Evolutionary conservation across 2,888 invertebrate genomes (phyloP).

Genomic region (Sthenelais limicola): DNA sequence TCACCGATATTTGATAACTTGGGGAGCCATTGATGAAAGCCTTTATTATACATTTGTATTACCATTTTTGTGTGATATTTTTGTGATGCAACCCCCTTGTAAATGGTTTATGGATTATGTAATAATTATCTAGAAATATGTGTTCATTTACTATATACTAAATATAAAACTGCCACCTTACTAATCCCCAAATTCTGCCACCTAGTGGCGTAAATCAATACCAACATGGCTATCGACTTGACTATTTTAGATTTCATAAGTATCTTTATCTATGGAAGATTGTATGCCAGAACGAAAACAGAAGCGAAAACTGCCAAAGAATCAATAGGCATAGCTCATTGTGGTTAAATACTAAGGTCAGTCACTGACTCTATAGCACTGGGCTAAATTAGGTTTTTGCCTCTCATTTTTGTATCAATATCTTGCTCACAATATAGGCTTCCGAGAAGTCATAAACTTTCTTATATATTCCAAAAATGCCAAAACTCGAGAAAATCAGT

Average conservation of each 20-base stretch:
- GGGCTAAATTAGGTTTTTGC: no score
- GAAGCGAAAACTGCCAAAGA: slow-evolving; percentile 1
- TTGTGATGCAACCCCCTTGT: slow-evolving; percentile 34
- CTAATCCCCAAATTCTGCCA: slow-evolving; percentile 1
- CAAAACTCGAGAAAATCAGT: no score
- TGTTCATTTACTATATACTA: slow-evolving; percentile 16
- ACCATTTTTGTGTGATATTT: slow-evolving; percentile 34
- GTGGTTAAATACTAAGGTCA: no score
- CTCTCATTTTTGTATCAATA: neutral
- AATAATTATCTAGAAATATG: slow-evolving; percentile 4
- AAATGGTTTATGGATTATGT: no score
- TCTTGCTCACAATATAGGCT: slow-evolving; percentile 25
- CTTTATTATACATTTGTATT: slow-evolving; percentile 32
- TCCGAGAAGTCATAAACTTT: slow-evolving; percentile 37
- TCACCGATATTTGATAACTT: no score
- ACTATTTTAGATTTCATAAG: neutral
- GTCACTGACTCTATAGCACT: no score
- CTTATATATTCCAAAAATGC: no score
- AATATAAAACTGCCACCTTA: neutral
- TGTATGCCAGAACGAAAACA: neutral
- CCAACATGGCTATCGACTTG: slow-evolving; percentile 10
- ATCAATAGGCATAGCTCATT: neutral
- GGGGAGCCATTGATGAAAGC: no score
- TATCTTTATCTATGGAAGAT: neutral
- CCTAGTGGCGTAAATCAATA: neutral